Evolutionary conservation across 2,888 invertebrate species (phyloP), one percentile per base, ranked within the genome.

Genomic region (Rhingia campestris): DNA sequence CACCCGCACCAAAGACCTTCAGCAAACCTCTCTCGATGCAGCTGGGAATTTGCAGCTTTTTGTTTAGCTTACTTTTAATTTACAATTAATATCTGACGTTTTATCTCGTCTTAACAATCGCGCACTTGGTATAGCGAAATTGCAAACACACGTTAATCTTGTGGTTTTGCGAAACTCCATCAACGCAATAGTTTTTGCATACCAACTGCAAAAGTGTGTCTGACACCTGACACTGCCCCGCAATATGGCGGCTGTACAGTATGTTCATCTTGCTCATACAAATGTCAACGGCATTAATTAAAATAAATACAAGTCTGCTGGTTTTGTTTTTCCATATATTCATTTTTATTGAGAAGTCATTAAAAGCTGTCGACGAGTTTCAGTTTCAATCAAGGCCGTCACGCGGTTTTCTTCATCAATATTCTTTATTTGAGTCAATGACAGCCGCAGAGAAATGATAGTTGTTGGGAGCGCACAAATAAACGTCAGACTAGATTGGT

Each of bases 391-490:
- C 64, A 64, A 74, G 74, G 64, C 64, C 56, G 47, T 66, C 45
- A 59, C 59, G 70, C 47, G 45, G 45, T 73, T 47, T 47, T 53
- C 43, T 41, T 51, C 9, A 43, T 54, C 37, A 37, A 41, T 22
- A 22, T 64, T 64, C 59, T 33, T 22, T 64, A 74, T 74, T 56
- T 39, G 56, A 74, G 74, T 64, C 74, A 73, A 73, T 64, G 74
- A 64, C 56, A 49, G 49, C 58, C 9, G 47, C 45, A 41, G 5
- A 41, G 32, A 51, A 59, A 59, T 22, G 37, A 67, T 35, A 43
- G 54, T 35, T 35, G 35, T 2, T 43, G 49, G 12, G 22, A 14
- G 7, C 14, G 4, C 22, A 2, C 9, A 9, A 10, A 30, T 3
- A 49, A 6, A 22, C 22, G 22, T 22, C 22, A 22, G 47, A 22